Evolutionary conservation across 2,888 invertebrate genomes (phyloP).

Genomic region (Drosophila mimica): DNA sequence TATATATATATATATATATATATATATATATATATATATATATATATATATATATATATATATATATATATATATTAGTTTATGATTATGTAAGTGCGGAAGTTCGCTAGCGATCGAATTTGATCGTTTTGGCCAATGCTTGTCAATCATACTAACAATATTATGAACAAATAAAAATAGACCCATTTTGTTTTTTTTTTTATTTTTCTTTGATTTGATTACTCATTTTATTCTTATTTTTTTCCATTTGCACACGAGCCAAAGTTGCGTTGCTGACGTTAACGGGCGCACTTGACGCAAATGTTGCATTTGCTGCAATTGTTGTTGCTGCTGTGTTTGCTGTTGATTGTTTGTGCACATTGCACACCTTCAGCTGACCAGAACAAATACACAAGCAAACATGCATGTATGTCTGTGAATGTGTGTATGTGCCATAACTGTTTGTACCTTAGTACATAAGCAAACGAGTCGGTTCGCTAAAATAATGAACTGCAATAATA

Average conservation of each 20-base stretch:
- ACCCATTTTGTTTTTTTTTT: background rate
- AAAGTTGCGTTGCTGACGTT: constrained; percentile 33
- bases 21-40: too few relatives aligned
- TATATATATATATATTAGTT: background rate
- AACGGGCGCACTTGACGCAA: constrained; percentile 33
- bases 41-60: too few relatives aligned
- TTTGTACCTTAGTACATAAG: constrained; percentile 1
- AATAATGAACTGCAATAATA: constrained; percentile 14
- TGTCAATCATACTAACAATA: background rate
- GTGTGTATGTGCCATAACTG: background rate
- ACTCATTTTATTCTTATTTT: background rate
- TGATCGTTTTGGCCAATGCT: too few relatives aligned
- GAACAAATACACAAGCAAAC: background rate
- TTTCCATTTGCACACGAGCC: constrained; percentile 33
- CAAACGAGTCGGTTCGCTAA: constrained; percentile 1
- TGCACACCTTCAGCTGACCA: constrained; percentile 29
- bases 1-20: too few relatives aligned
- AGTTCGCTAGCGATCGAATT: constrained; percentile 5
- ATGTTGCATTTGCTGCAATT: constrained; percentile 11
- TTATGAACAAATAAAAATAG: constrained; percentile 11
- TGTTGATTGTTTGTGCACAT: constrained; percentile 24
- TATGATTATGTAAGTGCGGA: constrained; percentile 24
- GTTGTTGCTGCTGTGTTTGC: constrained; percentile 1
- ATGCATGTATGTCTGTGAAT: background rate
- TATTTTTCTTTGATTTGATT: background rate